phyloP scores from a whole-genome alignment of 2,888 invertebrate genomes.

The Acanthosepion pharaonis region DNA sequence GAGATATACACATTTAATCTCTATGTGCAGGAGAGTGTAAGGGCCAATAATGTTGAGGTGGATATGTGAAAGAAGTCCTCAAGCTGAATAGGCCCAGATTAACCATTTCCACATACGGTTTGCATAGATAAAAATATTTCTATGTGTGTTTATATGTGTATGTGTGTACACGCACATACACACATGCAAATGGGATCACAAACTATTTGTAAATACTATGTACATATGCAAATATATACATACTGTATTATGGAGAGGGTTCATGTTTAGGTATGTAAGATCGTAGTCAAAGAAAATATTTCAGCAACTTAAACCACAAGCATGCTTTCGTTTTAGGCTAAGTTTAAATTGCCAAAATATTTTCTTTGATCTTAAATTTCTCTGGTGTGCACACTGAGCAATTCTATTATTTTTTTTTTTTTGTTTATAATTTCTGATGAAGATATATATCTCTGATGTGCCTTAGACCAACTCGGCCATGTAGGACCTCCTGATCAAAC shows the following conservation, averaged over 20 bases:
- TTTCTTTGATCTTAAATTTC: too few relatives aligned
- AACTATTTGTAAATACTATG: not conserved
- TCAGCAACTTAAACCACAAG: too few relatives aligned
- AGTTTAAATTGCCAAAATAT: too few relatives aligned
- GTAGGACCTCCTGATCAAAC: too few relatives aligned
- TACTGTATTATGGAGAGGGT: not conserved
- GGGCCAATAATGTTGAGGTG: not conserved
- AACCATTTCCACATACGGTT: not conserved
- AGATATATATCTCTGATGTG: too few relatives aligned
- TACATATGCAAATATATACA: slow-evolving; percentile 12
- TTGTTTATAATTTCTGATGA: too few relatives aligned
- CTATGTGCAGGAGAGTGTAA: not conserved
- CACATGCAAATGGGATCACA: not conserved
- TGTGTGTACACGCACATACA: not conserved
- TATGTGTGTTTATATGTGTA: not conserved
- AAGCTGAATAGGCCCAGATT: not conserved
- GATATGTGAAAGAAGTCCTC: not conserved
- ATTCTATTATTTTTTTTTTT: too few relatives aligned
- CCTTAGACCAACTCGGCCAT: too few relatives aligned
- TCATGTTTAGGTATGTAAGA: not conserved
- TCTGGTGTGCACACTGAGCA: too few relatives aligned
- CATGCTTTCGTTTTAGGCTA: too few relatives aligned
- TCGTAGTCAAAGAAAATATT: too few relatives aligned
- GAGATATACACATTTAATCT: not conserved
- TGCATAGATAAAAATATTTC: not conserved